These are phyloP conservation scores for Caenorhabditis sp. DNA, from an alignment of 2,888 invertebrate genomes.

Conservation along the genomic window DNA sequence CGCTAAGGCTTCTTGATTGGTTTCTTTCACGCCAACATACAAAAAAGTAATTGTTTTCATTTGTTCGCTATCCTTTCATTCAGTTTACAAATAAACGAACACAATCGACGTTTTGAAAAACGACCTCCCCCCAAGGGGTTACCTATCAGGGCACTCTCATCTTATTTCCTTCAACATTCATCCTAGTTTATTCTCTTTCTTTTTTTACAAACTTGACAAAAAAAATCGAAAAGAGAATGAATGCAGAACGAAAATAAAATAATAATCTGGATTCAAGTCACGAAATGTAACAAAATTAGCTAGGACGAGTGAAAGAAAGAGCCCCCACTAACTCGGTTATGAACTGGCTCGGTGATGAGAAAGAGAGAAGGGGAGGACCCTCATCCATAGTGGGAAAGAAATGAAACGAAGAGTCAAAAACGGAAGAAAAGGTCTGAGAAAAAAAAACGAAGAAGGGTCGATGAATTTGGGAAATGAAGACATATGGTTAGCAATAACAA, in stretches of 20 bases:
- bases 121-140: constrained; percentile 36
- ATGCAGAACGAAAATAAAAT: not conserved
- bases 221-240: no score
- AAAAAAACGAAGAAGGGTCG: constrained; percentile 10
- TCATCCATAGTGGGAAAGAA: constrained; percentile 11
- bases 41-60: constrained; percentile 58
- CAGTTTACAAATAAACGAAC: constrained; percentile 35
- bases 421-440: constrained; percentile 38
- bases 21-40: constrained; percentile 29
- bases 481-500: constrained; percentile 13
- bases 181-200: not conserved
- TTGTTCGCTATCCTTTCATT: constrained; percentile 13
- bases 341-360: constrained; percentile 32
- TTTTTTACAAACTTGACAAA: not conserved
- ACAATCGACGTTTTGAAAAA: constrained; percentile 39
- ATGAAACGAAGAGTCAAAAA: constrained; percentile 44
- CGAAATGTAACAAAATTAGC: constrained; percentile 43
- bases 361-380: constrained; percentile 20
- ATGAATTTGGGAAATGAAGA: constrained; percentile 21
- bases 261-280: constrained; percentile 27
- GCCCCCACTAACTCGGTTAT: constrained; percentile 55
- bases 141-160: constrained; percentile 61
- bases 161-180: constrained; percentile 36
- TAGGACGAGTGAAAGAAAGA: constrained; percentile 21
- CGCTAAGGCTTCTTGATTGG: constrained; percentile 35